Conservation (phyloP, 2,113 vertebrate genomes). For the Oostethus manadensis region DNA sequence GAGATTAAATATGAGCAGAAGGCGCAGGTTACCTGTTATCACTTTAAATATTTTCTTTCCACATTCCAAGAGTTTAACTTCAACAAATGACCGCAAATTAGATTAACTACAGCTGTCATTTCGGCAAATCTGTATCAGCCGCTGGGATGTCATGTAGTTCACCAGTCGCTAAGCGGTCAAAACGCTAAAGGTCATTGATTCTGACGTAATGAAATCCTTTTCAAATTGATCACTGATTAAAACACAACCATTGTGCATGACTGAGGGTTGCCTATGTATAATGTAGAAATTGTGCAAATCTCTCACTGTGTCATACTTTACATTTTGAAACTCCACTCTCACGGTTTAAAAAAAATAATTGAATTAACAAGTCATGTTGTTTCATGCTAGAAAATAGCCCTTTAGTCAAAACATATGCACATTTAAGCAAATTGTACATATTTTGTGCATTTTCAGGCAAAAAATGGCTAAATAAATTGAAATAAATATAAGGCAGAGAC, state of each 20-base stretch:
- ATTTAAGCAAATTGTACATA: too few relatives aligned
- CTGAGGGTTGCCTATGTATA: not conserved
- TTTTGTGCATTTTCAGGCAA: too few relatives aligned
- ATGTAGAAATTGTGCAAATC: too few relatives aligned
- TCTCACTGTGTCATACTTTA: too few relatives aligned
- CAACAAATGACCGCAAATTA: conserved; percentile 73
- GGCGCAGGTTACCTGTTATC: conserved; percentile 74
- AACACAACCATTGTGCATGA: conserved; percentile 16
- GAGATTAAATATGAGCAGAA: conserved; percentile 64
- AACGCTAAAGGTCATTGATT: conserved; percentile 18
- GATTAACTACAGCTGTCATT: conserved; percentile 62
- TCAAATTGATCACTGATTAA: conserved; percentile 41
- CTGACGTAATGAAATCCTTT: conserved; percentile 9
- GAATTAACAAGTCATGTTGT: too few relatives aligned
- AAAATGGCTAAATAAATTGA: too few relatives aligned
- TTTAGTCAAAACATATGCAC: too few relatives aligned
- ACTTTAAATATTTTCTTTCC: conserved; percentile 76
- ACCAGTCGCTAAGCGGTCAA: conserved; percentile 32
- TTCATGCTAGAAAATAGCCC: too few relatives aligned
- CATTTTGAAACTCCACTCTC: too few relatives aligned
- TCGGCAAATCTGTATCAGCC: conserved; percentile 36
- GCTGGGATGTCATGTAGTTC: conserved; percentile 13
- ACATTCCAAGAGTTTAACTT: conserved; percentile 66
- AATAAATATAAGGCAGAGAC: too few relatives aligned
- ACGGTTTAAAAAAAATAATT: too few relatives aligned